Percentiles rank a stretch among this genome's conserved stretches.
Evolutionary conservation across 2,888 invertebrate species (phyloP).

Genomic region (Erebia ligea): DNA sequence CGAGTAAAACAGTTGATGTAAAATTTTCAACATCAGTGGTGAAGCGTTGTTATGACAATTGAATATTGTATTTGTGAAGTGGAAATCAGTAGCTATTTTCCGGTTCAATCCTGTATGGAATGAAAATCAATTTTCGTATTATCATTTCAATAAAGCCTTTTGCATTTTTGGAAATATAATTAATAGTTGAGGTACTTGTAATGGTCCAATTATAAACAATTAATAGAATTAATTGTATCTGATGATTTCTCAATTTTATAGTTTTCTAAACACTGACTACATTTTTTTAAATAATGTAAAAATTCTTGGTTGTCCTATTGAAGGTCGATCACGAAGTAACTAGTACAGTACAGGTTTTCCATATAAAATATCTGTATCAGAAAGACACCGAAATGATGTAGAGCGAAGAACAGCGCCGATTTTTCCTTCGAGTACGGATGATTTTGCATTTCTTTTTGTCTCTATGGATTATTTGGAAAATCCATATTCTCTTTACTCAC

Average conservation of each 20-base stretch:
- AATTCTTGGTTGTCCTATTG: background rate
- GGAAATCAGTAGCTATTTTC: constrained; percentile 23
- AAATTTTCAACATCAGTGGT: constrained; percentile 5
- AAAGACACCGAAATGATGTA: no score
- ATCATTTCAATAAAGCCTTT: background rate
- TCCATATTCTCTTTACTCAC: background rate
- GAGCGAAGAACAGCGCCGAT: no score
- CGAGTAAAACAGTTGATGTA: background rate
- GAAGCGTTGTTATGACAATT: constrained; percentile 10
- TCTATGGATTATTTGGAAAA: background rate
- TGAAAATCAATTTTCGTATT: constrained; percentile 19
- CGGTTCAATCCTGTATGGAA: constrained; percentile 12
- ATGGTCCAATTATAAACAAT: constrained; percentile 7
- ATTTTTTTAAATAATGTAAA: background rate
- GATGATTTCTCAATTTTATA: background rate
- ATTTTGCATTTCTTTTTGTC: no score
- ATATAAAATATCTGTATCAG: no score
- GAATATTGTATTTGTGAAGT: constrained; percentile 13
- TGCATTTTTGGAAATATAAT: background rate
- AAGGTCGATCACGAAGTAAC: background rate
- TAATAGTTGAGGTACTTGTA: background rate
- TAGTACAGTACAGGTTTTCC: no score
- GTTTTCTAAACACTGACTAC: background rate
- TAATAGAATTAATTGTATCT: background rate
- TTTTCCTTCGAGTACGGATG: no score